Base-by-base conservation (phyloP, 2,113 vertebrate species). In the Alethe diademata region DNA sequence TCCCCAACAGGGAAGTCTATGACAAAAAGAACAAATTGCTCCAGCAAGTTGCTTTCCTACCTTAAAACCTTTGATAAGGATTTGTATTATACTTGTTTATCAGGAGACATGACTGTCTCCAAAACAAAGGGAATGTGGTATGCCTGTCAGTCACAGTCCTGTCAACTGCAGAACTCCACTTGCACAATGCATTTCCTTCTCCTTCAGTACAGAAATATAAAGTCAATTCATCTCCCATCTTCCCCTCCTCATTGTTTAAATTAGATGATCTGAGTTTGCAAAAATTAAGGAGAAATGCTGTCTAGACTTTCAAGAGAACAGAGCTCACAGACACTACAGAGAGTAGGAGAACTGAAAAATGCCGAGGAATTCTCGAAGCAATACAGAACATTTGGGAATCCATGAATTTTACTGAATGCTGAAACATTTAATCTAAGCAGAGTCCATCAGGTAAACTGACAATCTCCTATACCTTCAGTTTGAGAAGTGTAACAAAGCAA, bases 331-430 rank as follows among this genome's bases (percentile, higher is more conserved):
- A 16, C 42, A 82, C 13, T 73, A 64, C 4, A 36, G 31, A 12
- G 8, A 36, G 23, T 0, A 6, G 8, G 17, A 87, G 14, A 75
- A 74, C 5, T 23, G 42, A 88, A 86, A 73, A 75, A 62, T 19
- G 29, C 29, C 12, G 18, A 86, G 29, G 28, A 93, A 29, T 47
- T 58, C 57, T 75, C 31, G 13, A 48, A 36, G 19, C 14, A 19
- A 31, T 12, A 56, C 13, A 51, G 43, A 80, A 74, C 8, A 57
- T 4, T 25, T 17, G 15, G 61, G 29, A 62, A 76, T 50, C 45
- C 4, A 0, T 1, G 50, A 26, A 11, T 54, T 69, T 47, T 57
- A 50, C 0, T 50, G 19, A 86, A 43, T 11, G n/a, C 1, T 61
- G 23, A 72, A 76, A 38, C 8, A 28, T 24, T 82, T 58, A 2